These are phyloP conservation scores for Thalassarche chlororhynchos DNA, from an alignment of 2,113 vertebrate species.

Conservation along the genomic window DNA sequence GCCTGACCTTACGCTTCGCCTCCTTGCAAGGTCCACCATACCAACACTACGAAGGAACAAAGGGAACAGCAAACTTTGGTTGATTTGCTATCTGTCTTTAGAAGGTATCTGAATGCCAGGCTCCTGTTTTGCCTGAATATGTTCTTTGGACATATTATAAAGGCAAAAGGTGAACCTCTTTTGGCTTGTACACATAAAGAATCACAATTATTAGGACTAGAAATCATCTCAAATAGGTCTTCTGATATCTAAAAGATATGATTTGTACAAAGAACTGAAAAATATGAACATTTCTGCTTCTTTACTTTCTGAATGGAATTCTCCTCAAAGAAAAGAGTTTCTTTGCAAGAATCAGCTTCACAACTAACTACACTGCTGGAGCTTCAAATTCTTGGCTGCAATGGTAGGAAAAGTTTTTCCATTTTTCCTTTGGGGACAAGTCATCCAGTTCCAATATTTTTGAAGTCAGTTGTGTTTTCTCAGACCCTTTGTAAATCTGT, in stretches of 20 bases:
- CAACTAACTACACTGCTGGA: background rate
- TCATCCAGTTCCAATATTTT: constrained; percentile 4
- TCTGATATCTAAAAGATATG: background rate
- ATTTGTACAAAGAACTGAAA: background rate
- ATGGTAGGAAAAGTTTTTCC: background rate
- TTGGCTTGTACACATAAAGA: background rate
- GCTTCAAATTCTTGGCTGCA: background rate
- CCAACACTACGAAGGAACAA: background rate
- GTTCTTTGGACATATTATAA: background rate
- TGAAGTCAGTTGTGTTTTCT: background rate
- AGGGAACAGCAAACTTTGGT: background rate
- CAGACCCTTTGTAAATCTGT: background rate
- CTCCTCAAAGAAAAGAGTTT: background rate
- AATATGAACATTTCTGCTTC: background rate
- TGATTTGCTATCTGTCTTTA: background rate
- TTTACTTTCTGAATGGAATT: background rate
- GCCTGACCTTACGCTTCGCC: background rate
- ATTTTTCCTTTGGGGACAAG: background rate
- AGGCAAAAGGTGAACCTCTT: background rate
- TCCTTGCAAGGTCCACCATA: background rate
- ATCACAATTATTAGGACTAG: background rate
- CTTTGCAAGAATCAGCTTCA: constrained; percentile 7
- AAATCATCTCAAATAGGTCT: background rate
- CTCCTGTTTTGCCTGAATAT: background rate
- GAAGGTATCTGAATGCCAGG: background rate